phyloP scores from a whole-genome alignment of 2,113 vertebrate species.

The Rhinogobius similis region DNA sequence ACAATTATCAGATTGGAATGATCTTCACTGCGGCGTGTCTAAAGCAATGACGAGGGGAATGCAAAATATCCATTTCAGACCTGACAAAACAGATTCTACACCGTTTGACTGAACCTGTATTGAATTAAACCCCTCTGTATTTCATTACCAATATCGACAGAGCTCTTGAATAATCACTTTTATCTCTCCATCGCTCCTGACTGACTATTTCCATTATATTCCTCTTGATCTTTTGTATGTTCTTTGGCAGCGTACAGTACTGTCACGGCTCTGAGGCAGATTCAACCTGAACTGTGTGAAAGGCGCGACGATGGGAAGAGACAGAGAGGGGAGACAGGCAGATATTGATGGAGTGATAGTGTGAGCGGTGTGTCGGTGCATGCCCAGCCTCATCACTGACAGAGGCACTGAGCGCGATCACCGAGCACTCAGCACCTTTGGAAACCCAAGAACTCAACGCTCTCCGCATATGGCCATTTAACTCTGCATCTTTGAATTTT shows the following conservation, averaged over 20 bases:
- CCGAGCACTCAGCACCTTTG: constrained; percentile 32
- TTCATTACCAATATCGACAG: constrained; percentile 31
- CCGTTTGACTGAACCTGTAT: not conserved
- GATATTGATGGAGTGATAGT: constrained; percentile 62
- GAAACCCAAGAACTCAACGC: constrained; percentile 34
- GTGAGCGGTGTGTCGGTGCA: constrained; percentile 35
- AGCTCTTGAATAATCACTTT: constrained; percentile 34
- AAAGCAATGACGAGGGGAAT: too few species aligned
- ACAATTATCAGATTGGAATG: too few species aligned
- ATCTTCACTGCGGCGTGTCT: too few species aligned
- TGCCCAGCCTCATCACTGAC: constrained; percentile 50
- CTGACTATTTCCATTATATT: constrained; percentile 38
- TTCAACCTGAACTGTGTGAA: constrained; percentile 51
- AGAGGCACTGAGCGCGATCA: constrained; percentile 51
- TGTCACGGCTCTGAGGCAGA: constrained; percentile 39
- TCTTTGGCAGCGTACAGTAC: constrained; percentile 18
- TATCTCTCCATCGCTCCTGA: constrained; percentile 30
- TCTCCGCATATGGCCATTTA: constrained; percentile 1
- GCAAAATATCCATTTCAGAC: not conserved
- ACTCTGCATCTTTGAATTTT: too few species aligned
- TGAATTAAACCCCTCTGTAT: constrained; percentile 8
- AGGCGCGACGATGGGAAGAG: constrained; percentile 54
- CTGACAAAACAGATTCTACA: not conserved
- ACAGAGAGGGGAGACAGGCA: constrained; percentile 41
- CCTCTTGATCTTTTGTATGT: constrained; percentile 25